Conservation (phyloP, 2,797 vertebrate genomes). For the Podarcis lilfordi region DNA sequence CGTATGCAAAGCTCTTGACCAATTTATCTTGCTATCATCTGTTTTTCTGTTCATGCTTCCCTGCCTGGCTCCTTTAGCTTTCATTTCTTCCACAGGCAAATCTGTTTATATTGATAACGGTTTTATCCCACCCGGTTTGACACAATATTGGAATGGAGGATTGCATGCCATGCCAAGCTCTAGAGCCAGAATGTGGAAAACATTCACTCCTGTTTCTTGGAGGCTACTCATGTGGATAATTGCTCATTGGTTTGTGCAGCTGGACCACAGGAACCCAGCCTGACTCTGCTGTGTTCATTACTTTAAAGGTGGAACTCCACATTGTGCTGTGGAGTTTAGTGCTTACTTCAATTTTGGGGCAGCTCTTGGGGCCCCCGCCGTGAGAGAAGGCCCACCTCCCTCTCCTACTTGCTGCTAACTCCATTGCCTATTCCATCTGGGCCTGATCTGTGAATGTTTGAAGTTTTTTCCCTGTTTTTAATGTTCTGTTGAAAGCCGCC, state of each 20-base stretch:
- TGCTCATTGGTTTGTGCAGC: background rate
- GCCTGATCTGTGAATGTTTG: too few species aligned
- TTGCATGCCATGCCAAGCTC: background rate
- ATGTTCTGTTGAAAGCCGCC: too few species aligned
- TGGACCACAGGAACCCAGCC: background rate
- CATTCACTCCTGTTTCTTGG: slow-evolving; percentile 6
- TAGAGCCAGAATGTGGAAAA: background rate
- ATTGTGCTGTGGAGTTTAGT: background rate
- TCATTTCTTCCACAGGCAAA: background rate
- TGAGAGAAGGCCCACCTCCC: too few species aligned
- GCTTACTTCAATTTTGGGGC: background rate
- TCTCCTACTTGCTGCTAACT: background rate
- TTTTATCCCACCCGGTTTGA: slow-evolving; percentile 8
- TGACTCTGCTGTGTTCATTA: background rate
- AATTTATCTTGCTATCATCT: background rate
- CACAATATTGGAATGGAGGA: background rate
- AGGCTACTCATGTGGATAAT: background rate
- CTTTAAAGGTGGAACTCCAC: background rate
- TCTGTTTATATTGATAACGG: background rate
- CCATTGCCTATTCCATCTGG: background rate
- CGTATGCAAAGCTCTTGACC: background rate
- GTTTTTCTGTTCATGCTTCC: slow-evolving; percentile 8
- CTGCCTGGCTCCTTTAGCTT: fast-evolving
- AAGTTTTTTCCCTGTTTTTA: too few species aligned
- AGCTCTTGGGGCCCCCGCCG: background rate